Conservation (phyloP, 2,113 vertebrate species). For the Cyrtonyx montezumae region DNA sequence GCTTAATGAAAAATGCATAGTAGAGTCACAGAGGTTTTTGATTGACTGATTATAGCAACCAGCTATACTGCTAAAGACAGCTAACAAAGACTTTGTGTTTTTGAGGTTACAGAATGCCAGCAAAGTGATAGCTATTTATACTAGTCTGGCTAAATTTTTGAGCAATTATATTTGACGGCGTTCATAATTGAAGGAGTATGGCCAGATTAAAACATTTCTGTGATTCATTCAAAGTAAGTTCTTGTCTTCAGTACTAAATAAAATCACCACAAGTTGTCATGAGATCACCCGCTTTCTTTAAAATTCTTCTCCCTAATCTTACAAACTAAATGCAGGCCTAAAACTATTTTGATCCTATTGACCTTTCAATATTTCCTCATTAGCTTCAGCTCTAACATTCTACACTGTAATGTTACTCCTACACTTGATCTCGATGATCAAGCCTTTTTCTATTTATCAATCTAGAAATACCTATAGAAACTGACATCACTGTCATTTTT, state of each 20-base stretch:
- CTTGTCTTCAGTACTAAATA: not conserved
- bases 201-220: no score
- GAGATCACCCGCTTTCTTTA: not conserved
- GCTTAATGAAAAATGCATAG: no score
- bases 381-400: not conserved
- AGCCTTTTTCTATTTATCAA: not conserved
- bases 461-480: not conserved
- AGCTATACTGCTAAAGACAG: no score
- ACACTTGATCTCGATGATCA: not conserved
- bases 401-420: not conserved
- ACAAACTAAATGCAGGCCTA: not conserved
- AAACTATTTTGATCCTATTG: not conserved
- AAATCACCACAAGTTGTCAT: not conserved
- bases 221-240: no score
- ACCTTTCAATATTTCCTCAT: not conserved
- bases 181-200: no score
- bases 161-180: no score
- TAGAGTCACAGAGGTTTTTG: no score
- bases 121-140: no score
- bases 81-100: no score
- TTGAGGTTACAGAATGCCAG: no score
- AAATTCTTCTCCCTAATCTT: not conserved
- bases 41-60: no score
- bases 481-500: not conserved
- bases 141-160: no score